A percentile compares a stretch with the other conserved stretches of the same genome.
Conservation (phyloP, 2,888 invertebrate genomes). For the Lepetodrilus schrolli region DNA sequence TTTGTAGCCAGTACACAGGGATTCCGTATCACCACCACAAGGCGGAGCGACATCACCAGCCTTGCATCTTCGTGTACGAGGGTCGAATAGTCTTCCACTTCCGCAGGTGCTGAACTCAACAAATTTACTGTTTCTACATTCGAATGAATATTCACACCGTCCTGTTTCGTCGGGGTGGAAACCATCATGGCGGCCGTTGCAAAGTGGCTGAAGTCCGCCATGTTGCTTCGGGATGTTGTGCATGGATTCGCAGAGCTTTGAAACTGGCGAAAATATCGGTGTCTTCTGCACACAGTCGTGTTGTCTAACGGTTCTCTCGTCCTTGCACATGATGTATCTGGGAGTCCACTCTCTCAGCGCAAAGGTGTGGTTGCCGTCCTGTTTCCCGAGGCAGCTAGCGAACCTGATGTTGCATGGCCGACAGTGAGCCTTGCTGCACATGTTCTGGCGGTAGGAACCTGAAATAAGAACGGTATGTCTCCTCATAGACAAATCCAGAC, state of each 20-base stretch:
- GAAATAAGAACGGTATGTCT: conserved; percentile 12
- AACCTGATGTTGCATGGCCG: conserved; percentile 48
- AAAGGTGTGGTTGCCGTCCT: conserved; percentile 56
- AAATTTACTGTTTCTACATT: conserved; percentile 48
- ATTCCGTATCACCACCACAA: conserved; percentile 23
- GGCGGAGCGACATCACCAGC: conserved; percentile 24
- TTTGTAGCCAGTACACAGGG: conserved; percentile 28
- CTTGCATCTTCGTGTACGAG: conserved; percentile 47
- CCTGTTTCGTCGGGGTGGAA: conserved; percentile 52
- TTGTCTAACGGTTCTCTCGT: conserved; percentile 50
- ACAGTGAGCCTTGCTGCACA: conserved; percentile 53
- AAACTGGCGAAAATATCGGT: conserved; percentile 37
- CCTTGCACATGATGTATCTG: conserved; percentile 51
- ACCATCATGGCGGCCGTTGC: conserved; percentile 52
- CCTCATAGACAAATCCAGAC: not conserved
- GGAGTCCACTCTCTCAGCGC: conserved; percentile 49
- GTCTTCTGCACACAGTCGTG: conserved; percentile 46
- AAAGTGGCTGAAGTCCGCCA: conserved; percentile 46
- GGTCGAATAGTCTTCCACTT: conserved; percentile 49
- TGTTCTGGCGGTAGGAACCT: conserved; percentile 63
- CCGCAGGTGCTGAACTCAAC: conserved; percentile 44
- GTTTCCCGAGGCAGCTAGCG: conserved; percentile 52
- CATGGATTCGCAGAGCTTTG: conserved; percentile 30
- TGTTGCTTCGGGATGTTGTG: conserved; percentile 36
- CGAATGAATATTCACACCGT: conserved; percentile 49